Evolutionary conservation across 2,888 invertebrate genomes (phyloP), one percentile per base, ranked within the genome.

Genomic region (Hyles lineata): DNA sequence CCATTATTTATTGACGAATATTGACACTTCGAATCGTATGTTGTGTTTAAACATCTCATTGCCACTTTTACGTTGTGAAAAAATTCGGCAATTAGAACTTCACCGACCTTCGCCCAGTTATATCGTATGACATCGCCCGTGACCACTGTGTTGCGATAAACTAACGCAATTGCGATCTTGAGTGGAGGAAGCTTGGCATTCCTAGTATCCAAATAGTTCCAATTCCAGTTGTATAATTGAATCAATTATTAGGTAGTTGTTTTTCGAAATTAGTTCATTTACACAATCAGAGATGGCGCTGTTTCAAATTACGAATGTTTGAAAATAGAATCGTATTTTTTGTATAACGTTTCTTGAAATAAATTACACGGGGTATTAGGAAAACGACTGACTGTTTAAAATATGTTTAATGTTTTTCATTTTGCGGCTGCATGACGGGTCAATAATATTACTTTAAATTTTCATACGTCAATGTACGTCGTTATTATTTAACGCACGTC

Each of bases 31-130:
- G n/a, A 59, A 23, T 9, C 29, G 23, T 55, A 72, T n/a, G 71
- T 71, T 77, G 72, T 77, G 76, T 76, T 32, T 19, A 70, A 60
- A 29, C 23, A 55, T 72, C 55, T 63, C 55, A 61, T 76, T 75
- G 61, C 76, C 74, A 58, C 67, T 74, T 62, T 75, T 59, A 60
- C 32, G 8, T 76, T 72, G 69, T 72, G 72, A 67, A 69, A 72
- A 72, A 69, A 59, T 43, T 35, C 58, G 21, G 15, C 59, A 23
- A 60, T 71, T 73, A 73, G 69, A 72, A 29, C 58, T 71, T 50
- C 32, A 52, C 15, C 52, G 63, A 76, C 80, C 80, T 80, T 78
- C 70, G 76, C 80, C 78, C 73, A 79, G 74, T 76, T 77, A 70
- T 29, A 21, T 62, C 74, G 71, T 74, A 71, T 75, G 75, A 74